These are phyloP conservation scores for Selenia dentaria DNA, from an alignment of 2,888 invertebrate genomes.

Conservation along the genomic window DNA sequence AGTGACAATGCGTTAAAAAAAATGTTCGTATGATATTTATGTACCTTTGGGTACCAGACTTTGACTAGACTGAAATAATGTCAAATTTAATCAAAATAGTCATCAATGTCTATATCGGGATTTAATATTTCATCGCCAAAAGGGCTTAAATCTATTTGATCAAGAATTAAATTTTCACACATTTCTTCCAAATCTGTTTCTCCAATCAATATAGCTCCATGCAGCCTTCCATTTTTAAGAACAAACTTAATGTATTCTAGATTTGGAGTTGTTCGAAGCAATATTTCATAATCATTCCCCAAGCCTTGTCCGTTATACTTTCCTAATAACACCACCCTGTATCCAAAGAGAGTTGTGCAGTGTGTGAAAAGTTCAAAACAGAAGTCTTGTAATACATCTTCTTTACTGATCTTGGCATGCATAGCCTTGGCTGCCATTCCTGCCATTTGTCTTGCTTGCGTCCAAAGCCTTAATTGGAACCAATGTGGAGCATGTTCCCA, in stretches of 20 bases:
- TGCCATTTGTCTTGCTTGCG: constrained; percentile 99
- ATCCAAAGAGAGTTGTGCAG: constrained; percentile 97
- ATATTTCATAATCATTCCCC: constrained; percentile 91
- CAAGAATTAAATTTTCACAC: constrained; percentile 98
- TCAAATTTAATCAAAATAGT: constrained; percentile 96
- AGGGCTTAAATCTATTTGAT: constrained; percentile 94
- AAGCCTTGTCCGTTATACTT: constrained; percentile 97
- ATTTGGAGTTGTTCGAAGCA: constrained; percentile 92
- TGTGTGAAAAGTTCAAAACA: constrained; percentile 99
- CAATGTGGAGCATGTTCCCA: constrained; percentile 93
- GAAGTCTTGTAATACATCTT: constrained; percentile 93
- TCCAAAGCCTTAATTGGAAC: constrained; percentile 99
- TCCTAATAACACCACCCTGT: constrained; percentile 96
- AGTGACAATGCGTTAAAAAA: no score
- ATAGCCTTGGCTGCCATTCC: constrained; percentile 96
- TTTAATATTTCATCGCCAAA: constrained; percentile 97
- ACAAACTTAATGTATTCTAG: constrained; percentile 95
- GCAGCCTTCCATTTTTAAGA: constrained; percentile 91
- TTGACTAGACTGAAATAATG: no score
- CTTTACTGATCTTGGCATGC: constrained; percentile 85
- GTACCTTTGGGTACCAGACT: no score
- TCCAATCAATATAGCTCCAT: constrained; percentile 98
- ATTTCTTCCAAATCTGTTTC: constrained; percentile 99
- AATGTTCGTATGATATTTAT: no score
- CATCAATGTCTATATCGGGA: constrained; percentile 98